Percentiles rank a stretch among this genome's conserved stretches.
Evolutionary conservation across 2,797 vertebrate genomes (phyloP).

Genomic region (Gila robusta): DNA sequence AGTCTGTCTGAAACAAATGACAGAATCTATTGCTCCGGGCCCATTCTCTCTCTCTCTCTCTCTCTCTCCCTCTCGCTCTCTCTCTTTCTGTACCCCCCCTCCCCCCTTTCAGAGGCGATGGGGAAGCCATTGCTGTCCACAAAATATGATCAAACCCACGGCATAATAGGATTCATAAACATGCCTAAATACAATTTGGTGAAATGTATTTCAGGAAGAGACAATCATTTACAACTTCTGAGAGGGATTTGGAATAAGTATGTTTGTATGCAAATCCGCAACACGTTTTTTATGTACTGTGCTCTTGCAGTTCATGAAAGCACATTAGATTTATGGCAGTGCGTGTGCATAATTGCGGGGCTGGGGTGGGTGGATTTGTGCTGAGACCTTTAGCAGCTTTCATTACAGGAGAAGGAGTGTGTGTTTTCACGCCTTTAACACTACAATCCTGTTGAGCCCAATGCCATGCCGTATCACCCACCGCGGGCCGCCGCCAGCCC

Average conservation of each 20-base stretch:
- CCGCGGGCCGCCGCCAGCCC: constrained; percentile 78
- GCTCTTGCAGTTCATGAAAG: constrained; percentile 94
- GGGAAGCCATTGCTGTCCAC: constrained; percentile 91
- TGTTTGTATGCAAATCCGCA: constrained; percentile 89
- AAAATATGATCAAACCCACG: constrained; percentile 91
- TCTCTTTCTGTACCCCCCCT: constrained; percentile 1
- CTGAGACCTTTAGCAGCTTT: constrained; percentile 82
- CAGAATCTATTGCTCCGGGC: constrained; percentile 90
- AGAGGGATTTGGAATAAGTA: constrained; percentile 92
- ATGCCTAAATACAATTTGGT: constrained; percentile 97
- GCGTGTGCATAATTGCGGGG: constrained; percentile 84
- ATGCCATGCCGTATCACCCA: constrained; percentile 78
- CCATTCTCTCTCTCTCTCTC: constrained; percentile 69
- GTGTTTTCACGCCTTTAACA: constrained; percentile 84
- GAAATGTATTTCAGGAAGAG: constrained; percentile 95
- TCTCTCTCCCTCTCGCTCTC: constrained; percentile 65
- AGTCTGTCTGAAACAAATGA: constrained; percentile 86
- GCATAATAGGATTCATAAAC: constrained; percentile 98
- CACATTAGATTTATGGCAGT: constrained; percentile 91
- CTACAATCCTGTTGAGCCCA: constrained; percentile 83
- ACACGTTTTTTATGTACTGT: constrained; percentile 92
- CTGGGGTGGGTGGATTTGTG: constrained; percentile 82
- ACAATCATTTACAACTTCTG: constrained; percentile 97
- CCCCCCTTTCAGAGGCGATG: constrained; percentile 76
- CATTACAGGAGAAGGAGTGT: constrained; percentile 83